A percentile compares a stretch with the other conserved stretches of the same genome.
Conservation (phyloP, 1,140 invertebrate genomes). For the Brachionus rubens region DNA sequence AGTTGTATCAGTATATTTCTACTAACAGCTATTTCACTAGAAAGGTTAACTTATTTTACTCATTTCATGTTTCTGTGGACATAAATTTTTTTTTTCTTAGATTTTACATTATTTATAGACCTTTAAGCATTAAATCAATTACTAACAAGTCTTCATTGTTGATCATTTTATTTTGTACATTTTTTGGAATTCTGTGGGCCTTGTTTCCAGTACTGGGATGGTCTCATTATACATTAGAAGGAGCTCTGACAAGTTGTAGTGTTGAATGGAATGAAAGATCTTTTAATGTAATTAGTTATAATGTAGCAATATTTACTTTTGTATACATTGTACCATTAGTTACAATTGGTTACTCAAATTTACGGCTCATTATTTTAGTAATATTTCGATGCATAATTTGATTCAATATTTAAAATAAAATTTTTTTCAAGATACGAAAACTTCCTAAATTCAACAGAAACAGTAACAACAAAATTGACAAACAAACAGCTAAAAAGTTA, state of each 20-base stretch:
- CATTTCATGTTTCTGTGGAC: not conserved
- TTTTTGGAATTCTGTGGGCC: not conserved
- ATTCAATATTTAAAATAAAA: too few species aligned
- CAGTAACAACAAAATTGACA: not conserved
- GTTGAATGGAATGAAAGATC: slow-evolving; percentile 43
- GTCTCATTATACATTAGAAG: slow-evolving; percentile 40
- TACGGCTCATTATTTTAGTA: slow-evolving; percentile 26
- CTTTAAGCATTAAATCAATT: not conserved
- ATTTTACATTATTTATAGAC: not conserved
- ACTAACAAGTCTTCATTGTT: not conserved
- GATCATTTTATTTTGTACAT: not conserved
- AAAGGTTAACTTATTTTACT: too few species aligned
- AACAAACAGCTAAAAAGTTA: not conserved
- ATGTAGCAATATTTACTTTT: slow-evolving; percentile 42
- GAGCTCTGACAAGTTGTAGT: slow-evolving; percentile 35
- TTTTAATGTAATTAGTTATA: slow-evolving; percentile 38
- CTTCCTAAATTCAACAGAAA: not conserved
- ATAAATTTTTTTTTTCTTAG: not conserved
- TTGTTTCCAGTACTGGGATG: not conserved
- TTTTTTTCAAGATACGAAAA: not conserved
- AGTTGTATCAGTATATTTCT: slow-evolving; percentile 33
- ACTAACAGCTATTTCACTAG: slow-evolving; percentile 16
- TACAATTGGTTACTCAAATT: not conserved
- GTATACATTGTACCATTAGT: slow-evolving; percentile 27
- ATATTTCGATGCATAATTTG: not conserved